phyloP scores from a whole-genome alignment of 2,113 vertebrate species.

The Spea bombifrons region DNA sequence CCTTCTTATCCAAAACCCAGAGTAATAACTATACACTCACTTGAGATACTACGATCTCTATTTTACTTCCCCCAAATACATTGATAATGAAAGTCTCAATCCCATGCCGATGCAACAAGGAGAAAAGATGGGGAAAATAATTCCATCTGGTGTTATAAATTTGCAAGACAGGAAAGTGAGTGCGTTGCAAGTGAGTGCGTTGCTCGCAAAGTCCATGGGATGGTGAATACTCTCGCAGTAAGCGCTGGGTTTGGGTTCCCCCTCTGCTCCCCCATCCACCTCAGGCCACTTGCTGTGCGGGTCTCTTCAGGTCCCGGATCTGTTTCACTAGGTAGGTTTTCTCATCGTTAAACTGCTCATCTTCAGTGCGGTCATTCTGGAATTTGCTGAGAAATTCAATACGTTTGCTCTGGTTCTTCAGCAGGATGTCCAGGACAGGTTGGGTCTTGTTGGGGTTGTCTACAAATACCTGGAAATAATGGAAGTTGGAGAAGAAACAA shows the following conservation, averaged over 20 bases:
- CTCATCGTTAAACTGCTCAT: constrained; percentile 97
- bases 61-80: constrained; percentile 53
- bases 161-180: constrained; percentile 81
- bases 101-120: constrained; percentile 73
- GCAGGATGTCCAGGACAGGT: constrained; percentile 94
- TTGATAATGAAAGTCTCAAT: constrained; percentile 68
- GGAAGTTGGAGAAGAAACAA: no score
- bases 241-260: constrained; percentile 75
- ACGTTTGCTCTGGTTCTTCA: constrained; percentile 97
- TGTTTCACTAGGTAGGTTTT: constrained; percentile 99
- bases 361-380: constrained; percentile 93
- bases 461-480: constrained; percentile 81
- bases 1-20: constrained; percentile 62
- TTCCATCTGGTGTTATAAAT: constrained; percentile 68
- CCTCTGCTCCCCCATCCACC: constrained; percentile 54
- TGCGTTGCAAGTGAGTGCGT: constrained; percentile 61
- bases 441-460: constrained; percentile 96
- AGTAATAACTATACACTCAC: constrained; percentile 61
- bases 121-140: constrained; percentile 59
- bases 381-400: constrained; percentile 98
- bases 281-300: constrained; percentile 89
- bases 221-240: constrained; percentile 76
- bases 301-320: constrained; percentile 97
- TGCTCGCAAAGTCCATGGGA: constrained; percentile 54
- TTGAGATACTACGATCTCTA: constrained; percentile 59